These are phyloP conservation scores for Polypterus senegalus DNA, from an alignment of 2,113 vertebrate species.

Conservation along the genomic window DNA sequence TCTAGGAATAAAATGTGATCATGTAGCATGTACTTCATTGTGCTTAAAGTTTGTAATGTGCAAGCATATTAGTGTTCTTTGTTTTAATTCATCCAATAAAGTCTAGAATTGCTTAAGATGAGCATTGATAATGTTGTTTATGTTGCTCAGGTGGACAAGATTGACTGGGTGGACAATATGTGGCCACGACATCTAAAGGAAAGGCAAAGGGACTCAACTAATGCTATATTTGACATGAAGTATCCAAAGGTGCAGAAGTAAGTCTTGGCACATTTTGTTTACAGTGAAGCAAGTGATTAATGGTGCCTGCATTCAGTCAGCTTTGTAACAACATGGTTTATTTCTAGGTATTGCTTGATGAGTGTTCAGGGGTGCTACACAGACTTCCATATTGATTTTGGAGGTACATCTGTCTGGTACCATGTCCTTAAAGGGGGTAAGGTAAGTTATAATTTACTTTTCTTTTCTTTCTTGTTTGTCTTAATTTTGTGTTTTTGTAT, in stretches of 20 bases:
- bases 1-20: no score
- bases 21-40: no score
- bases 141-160: constrained; percentile 76
- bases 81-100: not conserved
- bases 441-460: constrained; percentile 39
- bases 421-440: constrained; percentile 91
- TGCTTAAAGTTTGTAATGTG: no score
- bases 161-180: constrained; percentile 98
- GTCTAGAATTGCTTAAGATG: not conserved
- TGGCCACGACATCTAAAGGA: constrained; percentile 97
- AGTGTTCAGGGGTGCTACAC: constrained; percentile 97
- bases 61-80: no score
- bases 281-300: not conserved
- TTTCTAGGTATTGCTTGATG: constrained; percentile 88
- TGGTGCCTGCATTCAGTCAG: not conserved
- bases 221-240: constrained; percentile 93
- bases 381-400: constrained; percentile 96
- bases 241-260: constrained; percentile 98
- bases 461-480: no score
- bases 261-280: constrained; percentile 19
- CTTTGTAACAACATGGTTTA: constrained; percentile 1
- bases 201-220: constrained; percentile 89
- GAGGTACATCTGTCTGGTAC: constrained; percentile 96
- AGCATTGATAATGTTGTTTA: not conserved
- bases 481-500: no score